Conservation (phyloP, 2,113 vertebrate genomes). For the Genyomyrus donnyi region DNA sequence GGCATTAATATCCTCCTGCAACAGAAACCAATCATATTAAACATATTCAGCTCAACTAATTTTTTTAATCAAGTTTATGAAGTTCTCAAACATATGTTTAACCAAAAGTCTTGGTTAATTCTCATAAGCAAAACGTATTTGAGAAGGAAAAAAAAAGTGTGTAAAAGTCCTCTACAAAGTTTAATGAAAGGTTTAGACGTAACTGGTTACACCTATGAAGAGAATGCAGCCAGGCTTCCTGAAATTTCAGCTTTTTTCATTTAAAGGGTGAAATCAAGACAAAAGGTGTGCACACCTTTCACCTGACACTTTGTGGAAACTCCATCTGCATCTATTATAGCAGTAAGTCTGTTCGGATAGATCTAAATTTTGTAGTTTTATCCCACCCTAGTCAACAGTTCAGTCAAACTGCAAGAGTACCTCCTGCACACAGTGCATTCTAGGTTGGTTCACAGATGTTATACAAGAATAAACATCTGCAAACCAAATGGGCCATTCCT, state of each 20-base stretch:
- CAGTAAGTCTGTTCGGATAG: neutral
- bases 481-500: neutral
- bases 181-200: neutral
- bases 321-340: neutral
- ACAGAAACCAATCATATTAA: neutral
- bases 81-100: neutral
- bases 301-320: neutral
- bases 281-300: neutral
- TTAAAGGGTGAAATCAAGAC: neutral
- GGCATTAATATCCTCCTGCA: slow-evolving; percentile 93
- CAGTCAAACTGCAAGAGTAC: neutral
- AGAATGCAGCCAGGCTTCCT: neutral
- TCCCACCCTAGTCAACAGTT: neutral
- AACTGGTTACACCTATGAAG: neutral
- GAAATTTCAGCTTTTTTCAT: neutral
- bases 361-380: neutral
- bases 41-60: neutral
- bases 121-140: neutral
- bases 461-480: neutral
- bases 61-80: neutral
- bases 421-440: neutral
- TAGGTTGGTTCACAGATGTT: neutral
- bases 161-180: neutral
- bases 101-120: neutral
- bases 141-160: neutral